These are phyloP conservation scores for Frankliniella intonsa DNA, from an alignment of 2,888 invertebrate species.

Conservation along the genomic window DNA sequence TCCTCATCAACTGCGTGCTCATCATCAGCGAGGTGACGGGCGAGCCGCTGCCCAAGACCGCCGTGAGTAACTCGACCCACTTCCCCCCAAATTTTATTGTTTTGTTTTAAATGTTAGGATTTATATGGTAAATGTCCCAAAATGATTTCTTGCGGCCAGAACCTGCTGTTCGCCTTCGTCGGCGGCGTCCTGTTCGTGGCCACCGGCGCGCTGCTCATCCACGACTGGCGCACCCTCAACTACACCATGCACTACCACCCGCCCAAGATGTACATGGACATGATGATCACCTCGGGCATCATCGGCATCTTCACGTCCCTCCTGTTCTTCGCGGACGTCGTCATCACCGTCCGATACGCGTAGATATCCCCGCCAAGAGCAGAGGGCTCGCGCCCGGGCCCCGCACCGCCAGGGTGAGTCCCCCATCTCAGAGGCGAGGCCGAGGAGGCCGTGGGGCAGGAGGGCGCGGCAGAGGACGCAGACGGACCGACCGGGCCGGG, in stretches of 20 bases:
- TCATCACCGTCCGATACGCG: constrained; percentile 53
- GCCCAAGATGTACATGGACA: constrained; percentile 62
- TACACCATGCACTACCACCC: constrained; percentile 55
- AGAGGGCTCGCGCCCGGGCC: neutral
- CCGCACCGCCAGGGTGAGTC: neutral
- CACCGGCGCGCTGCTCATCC: constrained; percentile 61
- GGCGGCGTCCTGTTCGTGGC: constrained; percentile 61
- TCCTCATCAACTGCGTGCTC: constrained; percentile 60
- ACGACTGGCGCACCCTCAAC: constrained; percentile 47
- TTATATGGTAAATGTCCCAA: neutral
- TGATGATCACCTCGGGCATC: constrained; percentile 60
- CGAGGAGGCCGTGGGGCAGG: neutral
- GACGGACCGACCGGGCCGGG: neutral
- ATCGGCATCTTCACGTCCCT: constrained; percentile 58
- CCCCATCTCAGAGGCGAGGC: neutral
- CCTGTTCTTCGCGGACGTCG: constrained; percentile 59
- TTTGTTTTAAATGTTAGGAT: neutral
- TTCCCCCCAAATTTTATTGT: constrained; percentile 8
- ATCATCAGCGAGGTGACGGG: constrained; percentile 58
- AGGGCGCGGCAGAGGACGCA: neutral
- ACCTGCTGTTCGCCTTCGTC: constrained; percentile 57
- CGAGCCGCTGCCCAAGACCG: constrained; percentile 60
- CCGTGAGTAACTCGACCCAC: constrained; percentile 44
- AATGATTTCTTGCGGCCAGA: constrained; percentile 42
- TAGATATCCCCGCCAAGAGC: constrained; percentile 28